Conservation (phyloP, 2,888 invertebrate genomes). For the Lithophane semibrunnea region DNA sequence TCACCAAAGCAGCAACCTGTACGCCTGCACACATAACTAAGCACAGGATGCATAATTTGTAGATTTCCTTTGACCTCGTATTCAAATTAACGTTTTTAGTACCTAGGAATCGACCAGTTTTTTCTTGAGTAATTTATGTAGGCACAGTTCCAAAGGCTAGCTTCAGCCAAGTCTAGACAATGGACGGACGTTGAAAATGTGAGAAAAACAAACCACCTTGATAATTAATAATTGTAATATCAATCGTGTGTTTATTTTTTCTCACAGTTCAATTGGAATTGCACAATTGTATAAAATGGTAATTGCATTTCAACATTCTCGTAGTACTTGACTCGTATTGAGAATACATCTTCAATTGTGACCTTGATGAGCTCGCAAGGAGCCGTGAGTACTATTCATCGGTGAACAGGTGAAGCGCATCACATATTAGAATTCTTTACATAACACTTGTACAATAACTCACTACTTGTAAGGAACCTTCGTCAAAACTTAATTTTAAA, state of each 20-base stretch:
- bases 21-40: conserved; percentile 16
- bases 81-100: conserved; percentile 75
- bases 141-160: conserved; percentile 68
- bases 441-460: conserved; percentile 23
- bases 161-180: conserved; percentile 73
- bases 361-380: conserved; percentile 71
- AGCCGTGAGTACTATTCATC: conserved; percentile 48
- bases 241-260: conserved; percentile 71
- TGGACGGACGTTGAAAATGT: conserved; percentile 84
- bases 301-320: conserved; percentile 67
- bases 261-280: conserved; percentile 65
- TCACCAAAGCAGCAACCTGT: not conserved
- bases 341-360: conserved; percentile 64
- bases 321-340: conserved; percentile 57
- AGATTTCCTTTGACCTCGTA: conserved; percentile 75
- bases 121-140: conserved; percentile 70
- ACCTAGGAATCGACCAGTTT: conserved; percentile 67
- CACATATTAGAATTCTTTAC: conserved; percentile 35
- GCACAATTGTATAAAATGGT: conserved; percentile 64
- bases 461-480: conserved; percentile 20
- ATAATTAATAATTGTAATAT: conserved; percentile 71
- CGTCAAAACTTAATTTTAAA: conserved; percentile 41
- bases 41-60: conserved; percentile 61
- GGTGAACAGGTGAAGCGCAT: conserved; percentile 47
- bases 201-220: conserved; percentile 76